phyloP scores from a whole-genome alignment of 2,113 vertebrate genomes.

The Agapornis roseicollis region DNA sequence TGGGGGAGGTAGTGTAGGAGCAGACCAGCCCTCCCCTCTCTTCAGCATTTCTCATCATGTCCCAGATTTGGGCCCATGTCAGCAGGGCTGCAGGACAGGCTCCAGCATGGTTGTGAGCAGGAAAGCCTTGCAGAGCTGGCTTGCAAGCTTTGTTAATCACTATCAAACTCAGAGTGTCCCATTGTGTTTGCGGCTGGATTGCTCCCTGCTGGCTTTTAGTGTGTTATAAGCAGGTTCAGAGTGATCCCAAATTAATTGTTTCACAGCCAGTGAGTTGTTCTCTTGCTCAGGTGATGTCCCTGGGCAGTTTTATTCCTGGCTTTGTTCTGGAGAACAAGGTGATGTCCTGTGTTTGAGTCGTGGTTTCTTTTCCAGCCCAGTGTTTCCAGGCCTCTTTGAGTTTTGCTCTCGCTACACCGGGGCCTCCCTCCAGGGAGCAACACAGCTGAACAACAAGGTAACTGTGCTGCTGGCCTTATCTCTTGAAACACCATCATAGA shows the following conservation, averaged over 20 bases:
- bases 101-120: fast-evolving
- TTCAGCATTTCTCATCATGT: background rate
- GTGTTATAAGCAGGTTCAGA: background rate
- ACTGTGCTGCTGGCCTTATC: background rate
- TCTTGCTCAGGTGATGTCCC: background rate
- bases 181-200: background rate
- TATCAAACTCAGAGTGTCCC: background rate
- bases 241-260: background rate
- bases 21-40: background rate
- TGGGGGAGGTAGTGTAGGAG: background rate
- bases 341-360: background rate
- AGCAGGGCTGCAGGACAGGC: background rate
- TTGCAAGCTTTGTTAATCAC: background rate
- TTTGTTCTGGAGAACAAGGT: background rate
- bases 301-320: background rate
- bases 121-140: background rate
- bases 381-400: constrained; percentile 97
- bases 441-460: constrained; percentile 98
- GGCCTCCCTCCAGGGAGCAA: constrained; percentile 95
- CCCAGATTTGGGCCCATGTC: background rate
- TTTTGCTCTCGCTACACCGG: constrained; percentile 98
- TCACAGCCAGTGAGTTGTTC: background rate
- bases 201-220: background rate
- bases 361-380: constrained; percentile 80
- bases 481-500: background rate